phyloP scores from a whole-genome alignment of 2,888 invertebrate genomes.

The Hyles lineata region DNA sequence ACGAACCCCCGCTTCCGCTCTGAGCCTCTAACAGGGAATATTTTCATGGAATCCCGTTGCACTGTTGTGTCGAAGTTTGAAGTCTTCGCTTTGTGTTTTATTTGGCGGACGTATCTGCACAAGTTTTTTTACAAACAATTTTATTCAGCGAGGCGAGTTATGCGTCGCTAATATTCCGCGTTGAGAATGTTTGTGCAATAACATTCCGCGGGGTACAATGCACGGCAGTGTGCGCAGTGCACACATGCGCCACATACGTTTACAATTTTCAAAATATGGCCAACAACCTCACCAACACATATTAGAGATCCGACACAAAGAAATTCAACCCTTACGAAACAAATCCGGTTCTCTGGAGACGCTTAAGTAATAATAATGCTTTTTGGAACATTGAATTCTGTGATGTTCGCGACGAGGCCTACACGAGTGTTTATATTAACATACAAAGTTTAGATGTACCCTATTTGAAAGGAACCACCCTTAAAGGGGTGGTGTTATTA shows the following conservation, averaged over 20 bases:
- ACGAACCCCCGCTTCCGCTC: slow-evolving; percentile 58
- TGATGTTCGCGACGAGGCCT: slow-evolving; percentile 69
- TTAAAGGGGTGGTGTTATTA: slow-evolving; percentile 78
- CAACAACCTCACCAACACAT: slow-evolving; percentile 8
- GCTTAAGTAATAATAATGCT: slow-evolving; percentile 68
- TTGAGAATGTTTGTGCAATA: neutral
- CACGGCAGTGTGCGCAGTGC: too few relatives aligned
- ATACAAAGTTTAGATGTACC: slow-evolving; percentile 76
- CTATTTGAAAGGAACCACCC: slow-evolving; percentile 73
- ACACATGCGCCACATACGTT: neutral
- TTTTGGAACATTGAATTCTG: slow-evolving; percentile 69
- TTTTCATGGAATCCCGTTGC: slow-evolving; percentile 29
- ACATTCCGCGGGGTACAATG: neutral
- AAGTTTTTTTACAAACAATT: slow-evolving; percentile 5
- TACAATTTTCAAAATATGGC: neutral
- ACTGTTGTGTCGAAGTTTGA: slow-evolving; percentile 30
- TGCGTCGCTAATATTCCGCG: neutral
- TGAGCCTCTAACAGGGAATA: slow-evolving; percentile 49
- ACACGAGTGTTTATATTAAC: slow-evolving; percentile 80
- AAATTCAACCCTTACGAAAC: slow-evolving; percentile 43
- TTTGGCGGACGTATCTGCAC: neutral
- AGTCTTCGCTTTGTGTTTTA: slow-evolving; percentile 31
- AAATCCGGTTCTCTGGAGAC: slow-evolving; percentile 57
- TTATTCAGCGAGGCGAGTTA: neutral
- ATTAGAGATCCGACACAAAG: slow-evolving; percentile 8